Percentiles rank a stretch among this genome's conserved stretches.
phyloP scores from a whole-genome alignment of 2,113 vertebrate genomes.

The Acanthochromis polyacanthus region DNA sequence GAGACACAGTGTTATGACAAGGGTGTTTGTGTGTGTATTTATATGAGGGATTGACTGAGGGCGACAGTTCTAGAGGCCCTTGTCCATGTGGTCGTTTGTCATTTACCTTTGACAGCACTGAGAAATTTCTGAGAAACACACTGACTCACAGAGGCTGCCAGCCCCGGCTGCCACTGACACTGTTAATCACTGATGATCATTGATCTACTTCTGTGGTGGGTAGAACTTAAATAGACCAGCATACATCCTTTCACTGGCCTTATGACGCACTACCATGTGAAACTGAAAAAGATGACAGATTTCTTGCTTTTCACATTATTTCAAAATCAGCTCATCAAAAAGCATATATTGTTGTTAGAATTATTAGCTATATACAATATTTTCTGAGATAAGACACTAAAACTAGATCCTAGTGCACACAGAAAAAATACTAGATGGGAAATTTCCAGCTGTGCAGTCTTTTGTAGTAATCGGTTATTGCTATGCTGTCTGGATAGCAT shows the following conservation, averaged over 20 bases:
- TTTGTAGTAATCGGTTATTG: neutral
- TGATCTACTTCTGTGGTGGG: conserved; percentile 26
- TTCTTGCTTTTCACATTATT: neutral
- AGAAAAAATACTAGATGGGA: neutral
- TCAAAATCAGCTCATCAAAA: neutral
- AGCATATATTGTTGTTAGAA: too few relatives aligned
- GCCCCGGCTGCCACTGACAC: conserved; percentile 27
- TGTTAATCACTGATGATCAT: conserved; percentile 43
- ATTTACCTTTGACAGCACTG: conserved; percentile 61
- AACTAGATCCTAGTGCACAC: neutral
- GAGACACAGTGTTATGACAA: conserved; percentile 35
- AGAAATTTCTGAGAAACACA: conserved; percentile 56
- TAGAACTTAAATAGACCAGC: conserved; percentile 9
- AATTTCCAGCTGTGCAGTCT: neutral
- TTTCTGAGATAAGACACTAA: neutral
- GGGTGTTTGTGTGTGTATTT: conserved; percentile 27
- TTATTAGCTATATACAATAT: neutral
- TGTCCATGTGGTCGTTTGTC: conserved; percentile 54
- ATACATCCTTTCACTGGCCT: neutral
- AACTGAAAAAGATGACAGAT: neutral
- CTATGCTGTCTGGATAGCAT: neutral
- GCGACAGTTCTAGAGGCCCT: conserved; percentile 53
- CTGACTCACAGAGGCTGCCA: conserved; percentile 57
- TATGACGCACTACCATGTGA: neutral
- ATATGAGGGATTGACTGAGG: conserved; percentile 12